A percentile compares a stretch with the other conserved stretches of the same genome.
phyloP scores from a whole-genome alignment of 2,888 invertebrate species.

The Gymnocheta viridis region DNA sequence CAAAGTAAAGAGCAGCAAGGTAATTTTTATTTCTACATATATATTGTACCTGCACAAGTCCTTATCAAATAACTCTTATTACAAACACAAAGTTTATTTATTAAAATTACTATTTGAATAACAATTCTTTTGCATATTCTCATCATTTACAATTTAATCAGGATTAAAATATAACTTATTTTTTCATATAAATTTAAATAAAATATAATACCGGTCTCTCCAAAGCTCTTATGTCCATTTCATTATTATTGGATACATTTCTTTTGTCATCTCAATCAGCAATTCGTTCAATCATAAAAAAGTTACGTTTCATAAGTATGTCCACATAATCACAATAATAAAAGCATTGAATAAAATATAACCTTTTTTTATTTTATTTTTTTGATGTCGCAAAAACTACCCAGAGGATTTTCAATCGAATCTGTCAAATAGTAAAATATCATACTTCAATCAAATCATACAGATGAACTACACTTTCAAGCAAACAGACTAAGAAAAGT shows the following conservation, averaged over 20 bases:
- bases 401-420: constrained; percentile 75
- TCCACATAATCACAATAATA: constrained; percentile 50
- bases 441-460: constrained; percentile 75
- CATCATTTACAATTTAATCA: constrained; percentile 43
- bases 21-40: no score
- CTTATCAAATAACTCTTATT: no score
- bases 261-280: constrained; percentile 69
- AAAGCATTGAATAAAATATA: constrained; percentile 35
- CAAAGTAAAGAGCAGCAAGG: no score
- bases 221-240: constrained; percentile 14
- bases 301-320: constrained; percentile 43
- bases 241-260: constrained; percentile 53
- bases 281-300: constrained; percentile 69
- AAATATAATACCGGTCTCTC: constrained; percentile 17
- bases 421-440: constrained; percentile 76
- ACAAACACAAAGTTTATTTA: background rate
- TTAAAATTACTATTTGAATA: constrained; percentile 15
- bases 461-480: constrained; percentile 58
- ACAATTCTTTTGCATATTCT: background rate
- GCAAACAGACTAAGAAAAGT: background rate
- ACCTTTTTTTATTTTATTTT: constrained; percentile 4
- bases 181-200: constrained; percentile 34
- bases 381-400: constrained; percentile 55
- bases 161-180: constrained; percentile 59
- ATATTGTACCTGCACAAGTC: no score